phyloP scores from a whole-genome alignment of 1,140 invertebrate species.

The Drosophila fuyamai region DNA sequence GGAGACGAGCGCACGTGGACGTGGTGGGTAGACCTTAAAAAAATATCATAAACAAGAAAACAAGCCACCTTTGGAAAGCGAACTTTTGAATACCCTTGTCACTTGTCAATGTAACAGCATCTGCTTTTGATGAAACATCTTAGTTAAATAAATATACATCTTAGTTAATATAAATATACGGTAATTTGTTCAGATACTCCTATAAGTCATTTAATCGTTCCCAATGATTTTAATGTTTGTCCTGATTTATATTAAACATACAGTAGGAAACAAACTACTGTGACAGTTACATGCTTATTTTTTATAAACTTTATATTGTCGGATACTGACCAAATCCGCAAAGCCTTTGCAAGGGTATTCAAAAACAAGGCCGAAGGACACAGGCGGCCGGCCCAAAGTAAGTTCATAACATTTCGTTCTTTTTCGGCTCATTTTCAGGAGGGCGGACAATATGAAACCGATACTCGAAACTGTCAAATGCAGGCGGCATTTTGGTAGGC shows the following conservation, averaged over 20 bases:
- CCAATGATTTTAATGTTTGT: too few relatives aligned
- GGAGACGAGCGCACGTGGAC: conserved; percentile 1
- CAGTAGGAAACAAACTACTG: too few relatives aligned
- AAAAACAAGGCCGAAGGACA: conserved; percentile 1
- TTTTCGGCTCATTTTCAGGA: conserved; percentile 21
- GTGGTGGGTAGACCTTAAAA: conserved; percentile 1
- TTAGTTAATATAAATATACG: too few relatives aligned
- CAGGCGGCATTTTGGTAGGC: conserved; percentile 32
- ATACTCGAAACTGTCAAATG: conserved; percentile 75
- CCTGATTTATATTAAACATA: too few relatives aligned
- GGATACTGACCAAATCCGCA: background rate
- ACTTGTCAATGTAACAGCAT: too few relatives aligned
- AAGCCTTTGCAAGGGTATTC: background rate
- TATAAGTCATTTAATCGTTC: too few relatives aligned
- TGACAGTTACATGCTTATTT: too few relatives aligned
- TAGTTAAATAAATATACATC: too few relatives aligned
- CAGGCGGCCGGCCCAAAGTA: conserved; percentile 1
- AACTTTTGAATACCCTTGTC: background rate
- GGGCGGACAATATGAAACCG: conserved; percentile 69
- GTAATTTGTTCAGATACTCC: too few relatives aligned
- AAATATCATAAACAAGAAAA: conserved; percentile 20
- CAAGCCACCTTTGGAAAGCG: background rate
- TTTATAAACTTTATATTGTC: background rate
- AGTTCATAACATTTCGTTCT: conserved; percentile 39
- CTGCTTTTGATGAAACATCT: too few relatives aligned